Evolutionary conservation across 2,888 invertebrate genomes (phyloP).

Genomic region (Caenorhabditis imperialis): DNA sequence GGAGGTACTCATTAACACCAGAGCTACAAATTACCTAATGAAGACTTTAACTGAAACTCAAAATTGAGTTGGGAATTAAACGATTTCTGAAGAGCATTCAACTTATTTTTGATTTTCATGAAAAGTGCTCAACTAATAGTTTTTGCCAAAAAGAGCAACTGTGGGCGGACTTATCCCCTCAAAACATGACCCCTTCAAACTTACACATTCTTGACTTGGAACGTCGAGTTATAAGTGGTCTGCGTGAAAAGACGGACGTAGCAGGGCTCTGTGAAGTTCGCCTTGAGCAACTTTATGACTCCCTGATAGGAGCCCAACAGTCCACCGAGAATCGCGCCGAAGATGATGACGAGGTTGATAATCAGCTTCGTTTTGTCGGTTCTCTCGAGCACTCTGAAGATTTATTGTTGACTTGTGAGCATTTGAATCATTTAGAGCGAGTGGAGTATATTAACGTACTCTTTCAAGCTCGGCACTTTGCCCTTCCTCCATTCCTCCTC

Average conservation of each 20-base stretch:
- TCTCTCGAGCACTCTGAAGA: constrained; percentile 64
- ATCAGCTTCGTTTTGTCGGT: constrained; percentile 67
- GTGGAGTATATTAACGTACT: constrained; percentile 38
- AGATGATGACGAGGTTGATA: constrained; percentile 68
- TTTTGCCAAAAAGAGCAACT: too few relatives aligned
- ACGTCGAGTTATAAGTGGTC: constrained; percentile 40
- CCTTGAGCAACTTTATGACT: constrained; percentile 62
- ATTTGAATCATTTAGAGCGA: not conserved
- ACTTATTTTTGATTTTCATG: too few relatives aligned
- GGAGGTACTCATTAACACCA: too few relatives aligned
- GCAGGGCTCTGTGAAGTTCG: constrained; percentile 70
- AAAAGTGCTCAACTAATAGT: too few relatives aligned
- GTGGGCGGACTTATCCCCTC: too few relatives aligned
- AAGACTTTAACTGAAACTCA: too few relatives aligned
- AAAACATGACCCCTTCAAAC: constrained; percentile 2
- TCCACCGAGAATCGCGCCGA: constrained; percentile 71
- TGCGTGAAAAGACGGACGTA: constrained; percentile 63
- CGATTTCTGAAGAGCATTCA: not conserved
- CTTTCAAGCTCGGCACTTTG: constrained; percentile 60
- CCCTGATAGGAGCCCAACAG: constrained; percentile 70
- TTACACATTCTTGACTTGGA: constrained; percentile 57
- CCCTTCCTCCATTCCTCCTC: constrained; percentile 70
- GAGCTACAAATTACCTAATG: too few relatives aligned
- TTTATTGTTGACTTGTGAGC: too few relatives aligned
- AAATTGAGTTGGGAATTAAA: not conserved